A percentile compares a stretch with the other conserved stretches of the same genome.
Conservation (phyloP, 2,888 invertebrate genomes). For the Altica lythri region DNA sequence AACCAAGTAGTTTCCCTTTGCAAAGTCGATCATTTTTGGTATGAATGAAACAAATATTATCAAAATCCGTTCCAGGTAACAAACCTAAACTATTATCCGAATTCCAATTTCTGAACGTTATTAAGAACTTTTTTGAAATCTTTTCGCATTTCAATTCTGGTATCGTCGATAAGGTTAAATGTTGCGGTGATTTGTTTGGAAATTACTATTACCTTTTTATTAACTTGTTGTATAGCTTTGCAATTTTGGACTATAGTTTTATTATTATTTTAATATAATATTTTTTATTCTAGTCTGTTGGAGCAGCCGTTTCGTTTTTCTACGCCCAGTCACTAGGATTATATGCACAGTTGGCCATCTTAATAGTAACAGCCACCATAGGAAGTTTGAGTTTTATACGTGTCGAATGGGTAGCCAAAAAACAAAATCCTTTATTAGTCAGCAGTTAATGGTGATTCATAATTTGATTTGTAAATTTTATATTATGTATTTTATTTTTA, state of each 20-base stretch:
- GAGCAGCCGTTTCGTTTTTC: constrained; percentile 83
- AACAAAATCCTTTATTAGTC: constrained; percentile 18
- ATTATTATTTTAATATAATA: neutral
- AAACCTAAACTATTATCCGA: neutral
- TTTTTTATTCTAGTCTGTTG: constrained; percentile 69
- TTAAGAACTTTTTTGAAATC: neutral
- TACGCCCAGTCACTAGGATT: constrained; percentile 77
- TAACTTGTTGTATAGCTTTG: neutral
- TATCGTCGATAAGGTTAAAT: neutral
- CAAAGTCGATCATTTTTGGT: no score
- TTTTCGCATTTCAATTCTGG: neutral
- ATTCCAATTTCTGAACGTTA: neutral
- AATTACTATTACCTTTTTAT: neutral
- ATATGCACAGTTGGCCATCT: constrained; percentile 72
- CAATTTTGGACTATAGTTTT: neutral
- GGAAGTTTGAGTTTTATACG: constrained; percentile 78
- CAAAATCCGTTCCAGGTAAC: no score
- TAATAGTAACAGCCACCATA: constrained; percentile 70
- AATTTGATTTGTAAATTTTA: neutral
- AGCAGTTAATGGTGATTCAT: constrained; percentile 2
- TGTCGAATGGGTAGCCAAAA: constrained; percentile 68
- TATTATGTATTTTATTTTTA: constrained; percentile 1
- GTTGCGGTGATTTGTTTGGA: neutral
- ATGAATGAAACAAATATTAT: no score
- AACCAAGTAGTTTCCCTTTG: no score